phyloP scores from a whole-genome alignment of 2,888 invertebrate species.

The Diplolepis rosae region DNA sequence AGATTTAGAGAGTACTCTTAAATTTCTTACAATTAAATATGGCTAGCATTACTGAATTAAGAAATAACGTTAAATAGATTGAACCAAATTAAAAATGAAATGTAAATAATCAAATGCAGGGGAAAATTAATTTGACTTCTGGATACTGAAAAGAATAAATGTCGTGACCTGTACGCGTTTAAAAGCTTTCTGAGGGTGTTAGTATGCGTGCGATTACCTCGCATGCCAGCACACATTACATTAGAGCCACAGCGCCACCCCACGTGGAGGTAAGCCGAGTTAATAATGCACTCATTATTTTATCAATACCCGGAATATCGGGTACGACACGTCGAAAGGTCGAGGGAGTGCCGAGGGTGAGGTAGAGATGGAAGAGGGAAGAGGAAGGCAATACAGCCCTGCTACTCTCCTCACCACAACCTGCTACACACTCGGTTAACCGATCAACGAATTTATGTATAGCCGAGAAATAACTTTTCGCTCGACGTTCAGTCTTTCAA shows the following conservation, averaged over 20 bases:
- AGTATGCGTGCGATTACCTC: conserved; percentile 50
- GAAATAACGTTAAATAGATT: too few relatives aligned
- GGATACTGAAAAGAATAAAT: not conserved
- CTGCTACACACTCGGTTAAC: conserved; percentile 32
- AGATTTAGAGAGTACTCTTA: too few relatives aligned
- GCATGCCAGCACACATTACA: conserved; percentile 66
- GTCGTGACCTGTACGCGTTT: conserved; percentile 8
- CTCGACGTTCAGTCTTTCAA: conserved; percentile 54
- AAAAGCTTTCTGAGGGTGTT: not conserved
- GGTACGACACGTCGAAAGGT: conserved; percentile 47
- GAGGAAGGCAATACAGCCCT: conserved; percentile 25
- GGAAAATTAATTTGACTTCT: not conserved
- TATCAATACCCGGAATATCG: conserved; percentile 65
- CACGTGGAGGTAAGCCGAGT: conserved; percentile 51
- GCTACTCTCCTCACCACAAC: conserved; percentile 37
- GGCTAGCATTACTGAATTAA: too few relatives aligned
- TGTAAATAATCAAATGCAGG: too few relatives aligned
- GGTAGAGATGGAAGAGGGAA: not conserved
- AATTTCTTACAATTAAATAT: too few relatives aligned
- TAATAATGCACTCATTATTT: conserved; percentile 70
- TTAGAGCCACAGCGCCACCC: conserved; percentile 46
- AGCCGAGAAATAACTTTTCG: conserved; percentile 54
- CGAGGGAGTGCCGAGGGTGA: conserved; percentile 22
- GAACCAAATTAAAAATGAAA: too few relatives aligned
- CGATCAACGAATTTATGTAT: conserved; percentile 58